These are phyloP conservation scores for Sula dactylatra DNA, from an alignment of 2,113 vertebrate genomes.

Conservation along the genomic window DNA sequence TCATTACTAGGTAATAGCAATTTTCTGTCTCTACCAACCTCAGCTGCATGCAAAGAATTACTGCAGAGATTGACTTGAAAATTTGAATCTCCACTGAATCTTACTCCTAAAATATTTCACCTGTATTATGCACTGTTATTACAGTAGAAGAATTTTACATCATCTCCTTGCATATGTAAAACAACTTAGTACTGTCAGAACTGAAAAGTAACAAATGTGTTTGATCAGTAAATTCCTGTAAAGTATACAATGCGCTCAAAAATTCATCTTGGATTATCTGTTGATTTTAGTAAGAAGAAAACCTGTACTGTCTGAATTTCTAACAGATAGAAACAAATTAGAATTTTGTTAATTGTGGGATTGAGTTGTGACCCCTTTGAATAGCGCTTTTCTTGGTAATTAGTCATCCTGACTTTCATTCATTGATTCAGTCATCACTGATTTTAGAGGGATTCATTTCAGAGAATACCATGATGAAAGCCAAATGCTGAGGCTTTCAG, in stretches of 20 bases:
- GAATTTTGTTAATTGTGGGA: not conserved
- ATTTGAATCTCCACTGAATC: not conserved
- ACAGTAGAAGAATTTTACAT: not conserved
- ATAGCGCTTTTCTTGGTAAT: not conserved
- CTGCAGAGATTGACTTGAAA: not conserved
- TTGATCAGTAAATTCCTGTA: not conserved
- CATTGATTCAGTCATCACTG: not conserved
- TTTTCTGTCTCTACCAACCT: not conserved
- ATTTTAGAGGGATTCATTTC: not conserved
- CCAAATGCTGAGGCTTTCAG: not conserved
- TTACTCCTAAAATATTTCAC: not conserved
- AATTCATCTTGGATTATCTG: not conserved
- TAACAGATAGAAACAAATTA: not conserved
- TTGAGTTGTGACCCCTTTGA: not conserved
- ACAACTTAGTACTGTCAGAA: not conserved
- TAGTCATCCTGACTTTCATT: slow-evolving; percentile 36
- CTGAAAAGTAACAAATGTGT: not conserved
- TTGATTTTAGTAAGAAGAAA: not conserved
- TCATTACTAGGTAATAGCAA: not conserved
- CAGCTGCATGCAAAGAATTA: not conserved
- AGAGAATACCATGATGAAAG: not conserved
- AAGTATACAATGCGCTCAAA: not conserved
- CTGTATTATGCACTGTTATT: not conserved
- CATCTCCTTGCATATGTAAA: not conserved
- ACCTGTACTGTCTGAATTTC: not conserved